These are phyloP conservation scores for Vulpes vulpes DNA, from an alignment of 2,113 vertebrate species.

Conservation along the genomic window DNA sequence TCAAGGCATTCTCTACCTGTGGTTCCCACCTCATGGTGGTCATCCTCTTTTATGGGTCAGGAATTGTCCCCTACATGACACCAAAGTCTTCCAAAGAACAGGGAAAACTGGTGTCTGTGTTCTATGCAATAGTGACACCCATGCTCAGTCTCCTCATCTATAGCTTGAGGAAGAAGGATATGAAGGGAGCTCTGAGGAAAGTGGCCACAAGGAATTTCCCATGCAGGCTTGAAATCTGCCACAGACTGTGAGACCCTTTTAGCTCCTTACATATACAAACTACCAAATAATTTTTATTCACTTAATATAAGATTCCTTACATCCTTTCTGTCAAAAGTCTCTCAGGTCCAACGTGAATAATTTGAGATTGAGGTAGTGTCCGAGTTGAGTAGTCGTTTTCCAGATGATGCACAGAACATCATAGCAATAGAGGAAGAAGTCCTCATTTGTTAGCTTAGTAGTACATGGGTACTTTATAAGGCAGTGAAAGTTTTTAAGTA, in stretches of 20 bases:
- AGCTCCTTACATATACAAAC: not conserved
- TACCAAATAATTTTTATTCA: not conserved
- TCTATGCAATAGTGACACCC: conserved; percentile 65
- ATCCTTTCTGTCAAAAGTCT: not conserved
- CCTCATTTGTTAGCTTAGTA: not conserved
- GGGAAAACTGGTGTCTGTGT: conserved; percentile 76
- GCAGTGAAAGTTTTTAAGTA: not conserved
- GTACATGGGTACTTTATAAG: not conserved
- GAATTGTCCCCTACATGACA: conserved; percentile 74
- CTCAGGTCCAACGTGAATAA: not conserved
- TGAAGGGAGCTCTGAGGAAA: too few relatives aligned
- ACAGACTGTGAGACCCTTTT: not conserved
- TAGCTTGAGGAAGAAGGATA: too few relatives aligned
- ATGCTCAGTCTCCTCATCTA: too few relatives aligned
- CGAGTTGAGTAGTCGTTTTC: not conserved
- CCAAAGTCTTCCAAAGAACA: conserved; percentile 77
- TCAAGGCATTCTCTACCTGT: conserved; percentile 78
- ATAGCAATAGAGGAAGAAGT: not conserved
- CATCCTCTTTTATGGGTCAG: conserved; percentile 73
- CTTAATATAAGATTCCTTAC: not conserved
- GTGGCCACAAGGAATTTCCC: conserved; percentile 28
- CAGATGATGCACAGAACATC: not conserved
- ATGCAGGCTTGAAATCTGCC: not conserved
- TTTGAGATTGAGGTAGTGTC: not conserved
- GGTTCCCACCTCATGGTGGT: conserved; percentile 71